Evolutionary conservation across 2,113 vertebrate genomes (phyloP), one percentile per base, ranked within the genome.

Genomic region (Equus quagga): DNA sequence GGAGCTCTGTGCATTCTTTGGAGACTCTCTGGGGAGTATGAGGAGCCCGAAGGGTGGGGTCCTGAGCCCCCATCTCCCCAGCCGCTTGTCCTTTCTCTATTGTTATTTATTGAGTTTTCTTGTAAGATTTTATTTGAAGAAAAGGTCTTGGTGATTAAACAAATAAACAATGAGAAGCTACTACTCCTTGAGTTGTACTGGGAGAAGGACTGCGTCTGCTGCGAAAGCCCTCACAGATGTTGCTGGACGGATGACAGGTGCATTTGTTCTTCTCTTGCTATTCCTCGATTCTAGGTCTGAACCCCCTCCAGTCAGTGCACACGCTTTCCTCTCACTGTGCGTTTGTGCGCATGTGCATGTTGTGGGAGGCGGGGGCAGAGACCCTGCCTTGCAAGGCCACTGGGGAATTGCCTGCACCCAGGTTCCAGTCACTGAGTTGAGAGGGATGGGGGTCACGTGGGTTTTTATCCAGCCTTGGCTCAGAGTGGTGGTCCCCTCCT

Each of bases 301-400:
- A 19, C 31, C 23, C 5, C 10, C 26, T 28, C 18, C 21, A 10
- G 80, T 21, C 26, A 21, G 51, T 18, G 3, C 2, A 6, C 44
- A 1, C 0, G 44, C 84, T 31, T 11, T 23, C 21, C 19, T 65
- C 23, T 54, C 28, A 1, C 8, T 2, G 3, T 21, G 21, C 64
- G 31, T 64, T 24, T 64, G 14, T 36, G 28, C 14, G 0, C 0
- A 0, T 2, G 7, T 67, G 26, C 10, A 13, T n/a, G 44, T 11
- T 33, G 65, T 54, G n/a, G 2, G 36, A 15, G 3, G 18, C 0
- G n/a, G 12, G 3, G 26, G 6, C 46, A 73, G 82, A 90, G 89
- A 54, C 10, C 72, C 51, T 33, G 73, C 56, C 81, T 78, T 75
- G 89, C 56, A 26, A 67, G 62, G 41, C 9, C 2, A 10, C 31